phyloP scores from a whole-genome alignment of 2,888 invertebrate genomes.

The Lasioglossum lativentre region DNA sequence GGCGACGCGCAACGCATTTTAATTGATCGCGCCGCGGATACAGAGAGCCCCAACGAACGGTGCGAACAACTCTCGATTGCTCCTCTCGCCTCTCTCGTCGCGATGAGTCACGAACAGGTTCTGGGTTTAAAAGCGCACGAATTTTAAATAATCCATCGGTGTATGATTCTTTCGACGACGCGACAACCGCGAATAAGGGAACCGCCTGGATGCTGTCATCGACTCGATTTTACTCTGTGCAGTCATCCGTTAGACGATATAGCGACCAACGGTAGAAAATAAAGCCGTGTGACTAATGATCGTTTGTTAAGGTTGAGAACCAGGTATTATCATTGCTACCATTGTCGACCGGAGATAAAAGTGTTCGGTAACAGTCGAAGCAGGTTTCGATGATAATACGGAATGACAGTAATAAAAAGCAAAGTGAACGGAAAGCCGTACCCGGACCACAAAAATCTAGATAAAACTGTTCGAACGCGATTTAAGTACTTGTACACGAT shows the following conservation, averaged over 20 bases:
- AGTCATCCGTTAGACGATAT: constrained; percentile 1
- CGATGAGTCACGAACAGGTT: constrained; percentile 70
- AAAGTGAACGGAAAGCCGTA: background rate
- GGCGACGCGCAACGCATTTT: constrained; percentile 42
- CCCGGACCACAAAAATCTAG: background rate
- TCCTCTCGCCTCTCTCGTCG: constrained; percentile 34
- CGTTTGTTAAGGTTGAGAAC: background rate
- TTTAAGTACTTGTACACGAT: background rate
- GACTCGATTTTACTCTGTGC: constrained; percentile 9
- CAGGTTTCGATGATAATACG: background rate
- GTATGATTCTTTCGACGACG: background rate
- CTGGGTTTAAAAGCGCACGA: constrained; percentile 37
- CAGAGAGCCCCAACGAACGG: background rate
- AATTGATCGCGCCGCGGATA: constrained; percentile 38
- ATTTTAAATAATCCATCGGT: constrained; percentile 43
- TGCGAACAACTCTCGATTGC: constrained; percentile 32
- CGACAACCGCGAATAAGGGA: background rate
- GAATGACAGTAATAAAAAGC: background rate
- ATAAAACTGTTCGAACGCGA: background rate
- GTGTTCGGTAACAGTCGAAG: background rate
- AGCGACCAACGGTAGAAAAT: background rate
- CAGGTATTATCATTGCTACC: background rate
- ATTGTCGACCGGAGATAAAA: background rate
- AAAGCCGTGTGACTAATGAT: background rate
- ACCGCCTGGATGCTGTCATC: constrained; percentile 16